Conservation (phyloP, 1,140 invertebrate species). For the Aphelenchoides besseyi region DNA sequence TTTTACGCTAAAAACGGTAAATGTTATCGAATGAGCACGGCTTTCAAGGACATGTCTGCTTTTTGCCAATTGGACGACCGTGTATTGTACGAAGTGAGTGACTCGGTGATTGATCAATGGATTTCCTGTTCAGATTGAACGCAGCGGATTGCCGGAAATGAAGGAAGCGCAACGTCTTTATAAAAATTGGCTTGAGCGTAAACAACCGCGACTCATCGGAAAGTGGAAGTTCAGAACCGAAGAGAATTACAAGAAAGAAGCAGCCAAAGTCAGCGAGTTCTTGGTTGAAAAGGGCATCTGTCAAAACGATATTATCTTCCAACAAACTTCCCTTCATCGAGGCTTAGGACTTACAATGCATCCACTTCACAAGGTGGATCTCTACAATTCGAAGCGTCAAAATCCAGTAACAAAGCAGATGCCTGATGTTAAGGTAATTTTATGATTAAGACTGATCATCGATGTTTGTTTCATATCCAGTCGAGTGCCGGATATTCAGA, state of each 20-base stretch:
- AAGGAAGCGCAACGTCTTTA: neutral
- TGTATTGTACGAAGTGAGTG: conserved; percentile 3
- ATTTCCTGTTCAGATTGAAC: neutral
- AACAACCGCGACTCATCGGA: neutral
- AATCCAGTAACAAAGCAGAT: too few relatives aligned
- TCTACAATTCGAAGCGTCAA: too few relatives aligned
- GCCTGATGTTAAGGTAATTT: too few relatives aligned
- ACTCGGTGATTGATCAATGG: neutral
- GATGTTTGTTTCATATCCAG: too few relatives aligned
- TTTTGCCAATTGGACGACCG: conserved; percentile 21
- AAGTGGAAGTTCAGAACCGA: neutral
- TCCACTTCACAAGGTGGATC: too few relatives aligned
- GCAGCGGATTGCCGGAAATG: conserved; percentile 4
- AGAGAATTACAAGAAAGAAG: neutral
- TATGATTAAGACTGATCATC: too few relatives aligned
- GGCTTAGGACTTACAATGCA: too few relatives aligned
- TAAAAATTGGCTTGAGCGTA: neutral
- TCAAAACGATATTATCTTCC: too few relatives aligned
- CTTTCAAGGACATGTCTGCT: conserved; percentile 22
- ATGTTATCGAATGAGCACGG: conserved; percentile 17
- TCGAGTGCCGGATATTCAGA: too few relatives aligned
- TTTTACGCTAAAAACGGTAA: conserved; percentile 18
- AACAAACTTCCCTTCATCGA: too few relatives aligned
- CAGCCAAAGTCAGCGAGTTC: neutral
- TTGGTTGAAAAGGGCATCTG: too few relatives aligned